These are phyloP conservation scores for Cantharis lateralis DNA, from an alignment of 2,888 invertebrate species.

Conservation along the genomic window DNA sequence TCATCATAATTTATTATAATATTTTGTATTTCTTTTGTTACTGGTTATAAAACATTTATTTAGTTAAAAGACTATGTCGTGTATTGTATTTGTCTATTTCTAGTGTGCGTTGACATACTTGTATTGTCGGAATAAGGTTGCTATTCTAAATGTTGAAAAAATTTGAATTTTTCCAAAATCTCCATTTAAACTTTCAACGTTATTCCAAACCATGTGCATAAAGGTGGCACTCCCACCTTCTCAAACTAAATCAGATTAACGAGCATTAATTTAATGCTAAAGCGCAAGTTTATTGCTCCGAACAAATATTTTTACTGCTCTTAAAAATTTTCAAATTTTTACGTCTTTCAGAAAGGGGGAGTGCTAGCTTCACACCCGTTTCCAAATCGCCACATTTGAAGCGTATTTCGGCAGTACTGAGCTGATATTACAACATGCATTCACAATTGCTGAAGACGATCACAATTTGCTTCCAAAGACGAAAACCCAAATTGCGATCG, in stretches of 20 bases:
- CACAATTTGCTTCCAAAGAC: conserved; percentile 20
- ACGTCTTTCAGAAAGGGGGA: neutral
- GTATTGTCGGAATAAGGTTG: conserved; percentile 29
- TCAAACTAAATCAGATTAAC: neutral
- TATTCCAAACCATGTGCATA: neutral
- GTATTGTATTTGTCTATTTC: conserved; percentile 51
- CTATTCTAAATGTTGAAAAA: neutral
- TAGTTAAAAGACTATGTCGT: conserved; percentile 28
- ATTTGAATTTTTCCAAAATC: neutral
- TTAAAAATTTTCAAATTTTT: neutral
- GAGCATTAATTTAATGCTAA: neutral
- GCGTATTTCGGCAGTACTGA: conserved; percentile 48
- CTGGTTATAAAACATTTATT: neutral
- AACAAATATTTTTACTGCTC: neutral
- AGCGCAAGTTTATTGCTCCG: neutral
- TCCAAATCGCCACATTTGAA: conserved; percentile 24
- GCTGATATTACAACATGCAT: conserved; percentile 44
- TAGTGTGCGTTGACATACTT: conserved; percentile 49
- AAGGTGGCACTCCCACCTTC: neutral
- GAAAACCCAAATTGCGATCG: conserved; percentile 16
- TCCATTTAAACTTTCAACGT: neutral
- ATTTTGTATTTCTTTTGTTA: neutral
- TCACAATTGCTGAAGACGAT: conserved; percentile 38
- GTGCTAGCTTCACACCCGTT: neutral
- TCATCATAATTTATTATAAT: conserved; percentile 27